Conservation (phyloP, 2,888 invertebrate species). For the Geophilus truncorum region DNA sequence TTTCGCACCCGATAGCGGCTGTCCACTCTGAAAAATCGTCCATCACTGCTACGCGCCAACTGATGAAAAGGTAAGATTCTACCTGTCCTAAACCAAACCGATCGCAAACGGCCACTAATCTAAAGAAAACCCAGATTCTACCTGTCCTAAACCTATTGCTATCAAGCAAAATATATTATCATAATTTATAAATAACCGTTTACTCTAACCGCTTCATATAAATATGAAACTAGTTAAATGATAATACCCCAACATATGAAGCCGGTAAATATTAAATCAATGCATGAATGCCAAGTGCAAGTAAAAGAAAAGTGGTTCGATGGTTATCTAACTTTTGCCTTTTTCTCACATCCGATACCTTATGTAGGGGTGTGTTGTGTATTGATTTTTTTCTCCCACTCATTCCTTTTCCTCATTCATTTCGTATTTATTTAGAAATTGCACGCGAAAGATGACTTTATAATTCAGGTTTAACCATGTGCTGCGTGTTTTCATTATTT, state of each 20-base stretch:
- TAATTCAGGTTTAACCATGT: not conserved
- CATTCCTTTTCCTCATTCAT: not conserved
- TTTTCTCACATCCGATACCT: not conserved
- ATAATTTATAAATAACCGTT: not conserved
- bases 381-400: not conserved
- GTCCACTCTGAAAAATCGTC: not conserved
- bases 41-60: not conserved
- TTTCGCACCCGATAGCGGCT: not conserved
- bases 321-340: not conserved
- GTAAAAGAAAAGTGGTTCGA: not conserved
- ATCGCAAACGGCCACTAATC: too few relatives aligned
- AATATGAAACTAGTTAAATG: not conserved
- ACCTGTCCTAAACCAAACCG: not conserved
- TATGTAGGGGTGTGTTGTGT: not conserved
- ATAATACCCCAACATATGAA: not conserved
- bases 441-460: not conserved
- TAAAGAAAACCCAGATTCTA: too few relatives aligned
- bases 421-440: not conserved
- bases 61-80: not conserved
- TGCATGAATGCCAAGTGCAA: not conserved
- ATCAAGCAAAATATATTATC: not conserved
- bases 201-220: not conserved
- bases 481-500: constrained; percentile 31
- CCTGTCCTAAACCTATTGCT: not conserved
- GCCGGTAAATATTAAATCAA: not conserved